A percentile compares a stretch with the other conserved stretches of the same genome.
Conservation (phyloP, 2,888 invertebrate genomes). For the Blastobasis lacticolella region DNA sequence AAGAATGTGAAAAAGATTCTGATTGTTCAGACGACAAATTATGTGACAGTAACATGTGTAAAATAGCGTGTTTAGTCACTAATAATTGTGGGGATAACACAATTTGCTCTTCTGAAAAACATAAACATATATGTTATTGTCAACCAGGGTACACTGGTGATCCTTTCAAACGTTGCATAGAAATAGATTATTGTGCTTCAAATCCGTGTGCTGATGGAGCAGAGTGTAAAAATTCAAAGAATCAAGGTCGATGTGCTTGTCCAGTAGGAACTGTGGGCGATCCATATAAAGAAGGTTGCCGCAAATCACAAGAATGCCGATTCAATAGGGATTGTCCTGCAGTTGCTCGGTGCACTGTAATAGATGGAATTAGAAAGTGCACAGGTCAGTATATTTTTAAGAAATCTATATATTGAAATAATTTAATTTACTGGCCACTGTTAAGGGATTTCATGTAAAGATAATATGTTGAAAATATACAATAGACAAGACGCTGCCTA, state of each 20-base stretch:
- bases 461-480: too few relatives aligned
- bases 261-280: constrained; percentile 87
- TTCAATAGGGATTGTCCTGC: constrained; percentile 86
- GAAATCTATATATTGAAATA: too few relatives aligned
- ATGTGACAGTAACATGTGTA: constrained; percentile 88
- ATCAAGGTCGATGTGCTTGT: constrained; percentile 86
- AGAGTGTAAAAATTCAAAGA: constrained; percentile 85
- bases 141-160: constrained; percentile 92
- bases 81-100: constrained; percentile 91
- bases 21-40: constrained; percentile 89
- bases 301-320: constrained; percentile 86
- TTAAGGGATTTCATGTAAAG: too few relatives aligned
- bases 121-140: constrained; percentile 83
- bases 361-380: constrained; percentile 85
- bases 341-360: constrained; percentile 83
- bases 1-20: constrained; percentile 81
- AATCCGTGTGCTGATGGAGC: constrained; percentile 88
- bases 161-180: constrained; percentile 79
- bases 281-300: constrained; percentile 88
- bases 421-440: too few relatives aligned
- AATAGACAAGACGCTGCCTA: too few relatives aligned
- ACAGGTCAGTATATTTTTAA: constrained; percentile 59
- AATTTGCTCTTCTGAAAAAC: constrained; percentile 88
- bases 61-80: constrained; percentile 87
- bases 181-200: constrained; percentile 85